These are phyloP conservation scores for Cheilosia grossa DNA, from an alignment of 2,888 invertebrate species.

Conservation along the genomic window DNA sequence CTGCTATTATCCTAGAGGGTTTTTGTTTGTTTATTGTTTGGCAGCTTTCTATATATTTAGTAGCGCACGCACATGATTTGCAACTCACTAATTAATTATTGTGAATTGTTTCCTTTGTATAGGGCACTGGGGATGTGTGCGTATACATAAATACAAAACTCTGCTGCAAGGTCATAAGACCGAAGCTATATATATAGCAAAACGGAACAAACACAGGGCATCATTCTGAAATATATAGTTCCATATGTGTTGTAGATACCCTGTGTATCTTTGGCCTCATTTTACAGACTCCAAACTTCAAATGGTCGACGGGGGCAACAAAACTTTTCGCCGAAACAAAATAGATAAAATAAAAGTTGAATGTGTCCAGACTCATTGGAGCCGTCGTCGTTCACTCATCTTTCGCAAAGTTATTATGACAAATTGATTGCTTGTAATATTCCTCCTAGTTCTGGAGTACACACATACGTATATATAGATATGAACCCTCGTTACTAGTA, in stretches of 20 bases:
- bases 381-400: constrained; percentile 73
- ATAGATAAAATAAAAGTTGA: constrained; percentile 71
- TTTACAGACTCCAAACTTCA: constrained; percentile 29
- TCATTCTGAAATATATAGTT: not conserved
- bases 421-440: constrained; percentile 79
- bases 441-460: constrained; percentile 19
- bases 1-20: constrained; percentile 4
- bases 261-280: constrained; percentile 47
- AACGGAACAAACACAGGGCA: constrained; percentile 36
- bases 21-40: constrained; percentile 30
- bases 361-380: constrained; percentile 74
- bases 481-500: too few relatives aligned
- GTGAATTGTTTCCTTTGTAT: not conserved
- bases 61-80: constrained; percentile 17
- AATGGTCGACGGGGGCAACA: not conserved
- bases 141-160: not conserved
- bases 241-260: too few relatives aligned
- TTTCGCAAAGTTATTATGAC: constrained; percentile 77
- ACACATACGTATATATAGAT: too few relatives aligned
- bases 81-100: constrained; percentile 58
- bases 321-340: constrained; percentile 66
- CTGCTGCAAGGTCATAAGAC: constrained; percentile 50
- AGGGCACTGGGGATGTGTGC: not conserved
- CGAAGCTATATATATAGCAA: not conserved
- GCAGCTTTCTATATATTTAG: constrained; percentile 25